phyloP scores from a whole-genome alignment of 2,888 invertebrate genomes.

The Hypselothyrea guttata region DNA sequence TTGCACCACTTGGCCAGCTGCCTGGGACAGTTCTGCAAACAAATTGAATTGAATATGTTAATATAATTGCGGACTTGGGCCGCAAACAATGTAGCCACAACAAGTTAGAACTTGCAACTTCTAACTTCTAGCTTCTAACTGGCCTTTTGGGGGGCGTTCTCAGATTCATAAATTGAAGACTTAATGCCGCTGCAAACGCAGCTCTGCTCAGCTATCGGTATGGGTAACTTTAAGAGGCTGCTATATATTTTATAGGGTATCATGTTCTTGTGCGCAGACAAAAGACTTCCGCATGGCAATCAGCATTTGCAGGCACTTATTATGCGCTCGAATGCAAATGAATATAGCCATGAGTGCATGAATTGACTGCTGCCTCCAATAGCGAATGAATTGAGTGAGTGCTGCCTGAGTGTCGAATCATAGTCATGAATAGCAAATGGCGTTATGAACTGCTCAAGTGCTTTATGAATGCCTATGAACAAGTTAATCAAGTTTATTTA shows the following conservation, averaged over 20 bases:
- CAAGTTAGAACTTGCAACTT: not conserved
- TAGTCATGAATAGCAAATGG: constrained; percentile 14
- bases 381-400: constrained; percentile 24
- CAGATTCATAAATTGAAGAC: constrained; percentile 54
- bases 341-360: constrained; percentile 20
- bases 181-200: constrained; percentile 36
- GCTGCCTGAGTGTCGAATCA: constrained; percentile 3
- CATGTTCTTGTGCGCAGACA: not conserved
- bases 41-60: constrained; percentile 77
- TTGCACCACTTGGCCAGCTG: constrained; percentile 11
- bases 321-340: constrained; percentile 45
- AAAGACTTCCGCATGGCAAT: constrained; percentile 44
- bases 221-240: no score
- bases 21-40: constrained; percentile 60
- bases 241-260: constrained; percentile 9
- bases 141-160: constrained; percentile 45
- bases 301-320: constrained; percentile 25
- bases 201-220: constrained; percentile 11
- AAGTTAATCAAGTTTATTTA: no score
- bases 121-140: not conserved
- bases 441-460: not conserved
- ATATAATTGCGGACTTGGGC: constrained; percentile 60
- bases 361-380: not conserved
- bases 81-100: no score
- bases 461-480: constrained; percentile 1